Conservation (phyloP, 1,140 invertebrate genomes). For the Papilio polyxenes region DNA sequence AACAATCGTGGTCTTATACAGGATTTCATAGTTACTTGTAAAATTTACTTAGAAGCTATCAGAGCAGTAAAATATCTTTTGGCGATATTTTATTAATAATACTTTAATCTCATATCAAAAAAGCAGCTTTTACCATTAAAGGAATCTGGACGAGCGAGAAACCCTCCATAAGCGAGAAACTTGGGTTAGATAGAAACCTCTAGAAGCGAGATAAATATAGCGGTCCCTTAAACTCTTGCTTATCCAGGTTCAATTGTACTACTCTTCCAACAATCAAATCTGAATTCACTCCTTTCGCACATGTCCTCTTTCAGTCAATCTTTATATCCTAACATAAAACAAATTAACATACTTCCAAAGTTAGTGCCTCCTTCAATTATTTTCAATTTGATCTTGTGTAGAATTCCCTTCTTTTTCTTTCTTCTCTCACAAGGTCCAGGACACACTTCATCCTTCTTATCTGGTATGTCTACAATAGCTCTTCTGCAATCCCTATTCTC, state of each 20-base stretch:
- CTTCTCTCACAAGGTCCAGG: slow-evolving; percentile 54
- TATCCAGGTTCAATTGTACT: neutral
- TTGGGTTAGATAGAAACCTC: too few relatives aligned
- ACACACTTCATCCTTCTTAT: slow-evolving; percentile 54
- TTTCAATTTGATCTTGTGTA: slow-evolving; percentile 70
- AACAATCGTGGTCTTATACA: neutral
- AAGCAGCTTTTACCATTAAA: neutral
- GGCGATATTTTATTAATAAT: neutral
- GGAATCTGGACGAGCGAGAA: too few relatives aligned
- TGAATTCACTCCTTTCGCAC: neutral
- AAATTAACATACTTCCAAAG: slow-evolving; percentile 68
- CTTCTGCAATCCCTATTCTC: slow-evolving; percentile 56
- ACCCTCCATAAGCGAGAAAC: too few relatives aligned
- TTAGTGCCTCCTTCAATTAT: slow-evolving; percentile 71
- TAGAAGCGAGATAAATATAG: too few relatives aligned
- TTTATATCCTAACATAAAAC: neutral
- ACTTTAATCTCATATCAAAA: neutral
- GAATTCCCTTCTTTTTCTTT: slow-evolving; percentile 61
- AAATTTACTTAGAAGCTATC: too few relatives aligned
- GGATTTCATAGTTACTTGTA: neutral
- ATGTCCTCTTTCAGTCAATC: neutral
- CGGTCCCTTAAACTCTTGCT: too few relatives aligned
- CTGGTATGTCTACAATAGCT: slow-evolving; percentile 62
- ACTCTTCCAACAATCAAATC: neutral
- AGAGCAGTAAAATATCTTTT: neutral